Evolutionary conservation across 2,797 vertebrate genomes (phyloP), one percentile per base, ranked within the genome.

Genomic region (Lutjanus argentimaculatus): DNA sequence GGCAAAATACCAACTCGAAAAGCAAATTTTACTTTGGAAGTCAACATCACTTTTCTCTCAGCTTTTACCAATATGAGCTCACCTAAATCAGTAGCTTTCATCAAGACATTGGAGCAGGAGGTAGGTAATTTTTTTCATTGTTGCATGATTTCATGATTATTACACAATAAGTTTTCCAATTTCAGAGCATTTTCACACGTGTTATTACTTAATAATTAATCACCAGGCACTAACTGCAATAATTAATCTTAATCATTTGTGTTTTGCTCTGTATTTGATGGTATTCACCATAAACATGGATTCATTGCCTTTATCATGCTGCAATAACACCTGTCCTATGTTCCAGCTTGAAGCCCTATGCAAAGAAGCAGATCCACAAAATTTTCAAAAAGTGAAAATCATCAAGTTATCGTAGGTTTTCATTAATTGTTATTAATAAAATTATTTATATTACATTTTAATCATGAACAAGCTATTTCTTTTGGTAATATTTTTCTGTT

Each of bases 311-410:
- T 53, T 59, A 17, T 46, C 19, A 7, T 57, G 8, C 4, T 48
- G 7, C 58, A 55, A 55, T 21, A 13, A 21, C 2, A 19, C 22
- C 9, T 75, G 1, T 75, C 11, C 0, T 56, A 0, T 72, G 13
- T 74, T 90, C 8, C 70, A 96, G 94, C 88, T 96, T 17, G 51
- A 71, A 51, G 4, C 9, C 1, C 43, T 95, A 14, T 95, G 90
- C 80, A 92, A 43, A 85, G 48, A 69, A 84, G 94, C 92, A 42
- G 83, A 91, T 42, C 68, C 80, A 57, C 5, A 53, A 40, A 73
- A 84, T 48, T 95, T 88, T 74, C 80, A 86, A 75, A 72, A 25
- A 22, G 83, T 95, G 4, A 0, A 77, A 42, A 84, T 95, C 64
- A 22, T 64, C n/a, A 81, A 78, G 7, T 74, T 95, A 83, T 51